A percentile compares a stretch with the other conserved stretches of the same genome.
Conservation (phyloP, 2,888 invertebrate genomes). For the Balanococcus diminutus region DNA sequence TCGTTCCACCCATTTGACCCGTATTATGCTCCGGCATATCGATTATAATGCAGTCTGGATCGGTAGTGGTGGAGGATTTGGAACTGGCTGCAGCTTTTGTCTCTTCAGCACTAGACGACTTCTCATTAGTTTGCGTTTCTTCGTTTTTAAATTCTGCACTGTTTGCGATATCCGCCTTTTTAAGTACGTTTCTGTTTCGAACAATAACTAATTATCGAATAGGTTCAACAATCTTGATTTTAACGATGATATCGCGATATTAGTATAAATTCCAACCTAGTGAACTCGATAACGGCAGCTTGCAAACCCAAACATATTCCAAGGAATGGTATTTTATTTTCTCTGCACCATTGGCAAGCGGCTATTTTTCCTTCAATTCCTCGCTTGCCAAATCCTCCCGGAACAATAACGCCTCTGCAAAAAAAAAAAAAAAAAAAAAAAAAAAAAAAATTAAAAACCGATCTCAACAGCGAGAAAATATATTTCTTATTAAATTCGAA, state of each 20-base stretch:
- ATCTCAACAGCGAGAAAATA: background rate
- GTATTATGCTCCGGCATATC: conserved; percentile 99
- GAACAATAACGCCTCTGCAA: conserved; percentile 86
- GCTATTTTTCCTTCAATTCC: conserved; percentile 96
- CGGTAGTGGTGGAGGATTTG: conserved; percentile 61
- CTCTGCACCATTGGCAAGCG: conserved; percentile 91
- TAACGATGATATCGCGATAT: background rate
- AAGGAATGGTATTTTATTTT: conserved; percentile 86
- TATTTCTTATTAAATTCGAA: background rate
- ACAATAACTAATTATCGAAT: too few species aligned
- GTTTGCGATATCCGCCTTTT: conserved; percentile 74
- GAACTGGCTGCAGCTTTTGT: background rate
- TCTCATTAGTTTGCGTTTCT: background rate
- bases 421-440: too few species aligned
- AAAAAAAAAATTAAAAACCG: background rate
- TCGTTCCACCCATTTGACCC: conserved; percentile 93
- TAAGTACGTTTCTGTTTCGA: conserved; percentile 62
- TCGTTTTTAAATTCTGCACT: conserved; percentile 3
- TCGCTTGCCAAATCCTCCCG: conserved; percentile 95
- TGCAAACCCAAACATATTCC: conserved; percentile 98
- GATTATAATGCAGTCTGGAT: conserved; percentile 75
- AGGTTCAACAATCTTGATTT: background rate
- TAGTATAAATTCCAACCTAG: conserved; percentile 62
- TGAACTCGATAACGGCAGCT: conserved; percentile 94
- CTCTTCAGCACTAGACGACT: background rate